Evolutionary conservation across 64 coral and sea anemone species (phyloP).

Genomic region (Porites lutea): DNA sequence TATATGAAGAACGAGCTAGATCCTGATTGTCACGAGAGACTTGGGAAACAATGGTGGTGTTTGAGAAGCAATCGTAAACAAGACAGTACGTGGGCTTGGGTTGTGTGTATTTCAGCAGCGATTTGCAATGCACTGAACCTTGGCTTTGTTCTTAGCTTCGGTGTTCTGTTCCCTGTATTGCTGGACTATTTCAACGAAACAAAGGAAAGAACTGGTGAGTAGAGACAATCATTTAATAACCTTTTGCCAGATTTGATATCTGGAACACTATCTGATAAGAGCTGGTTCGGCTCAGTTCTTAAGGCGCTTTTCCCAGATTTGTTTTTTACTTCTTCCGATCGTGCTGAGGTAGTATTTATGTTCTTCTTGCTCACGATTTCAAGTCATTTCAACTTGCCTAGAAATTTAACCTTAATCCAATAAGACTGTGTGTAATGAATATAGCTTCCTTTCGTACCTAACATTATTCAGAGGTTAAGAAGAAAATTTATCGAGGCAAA

Average conservation of each 20-base stretch:
- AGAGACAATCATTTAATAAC: neutral
- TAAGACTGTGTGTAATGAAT: neutral
- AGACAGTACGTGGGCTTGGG: conserved; percentile 66
- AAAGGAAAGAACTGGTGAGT: conserved; percentile 55
- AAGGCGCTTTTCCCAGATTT: no score
- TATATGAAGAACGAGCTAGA: neutral
- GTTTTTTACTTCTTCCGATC: no score
- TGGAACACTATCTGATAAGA: neutral
- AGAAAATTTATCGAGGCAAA: no score
- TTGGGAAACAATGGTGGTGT: neutral
- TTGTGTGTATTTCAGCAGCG: conserved; percentile 64
- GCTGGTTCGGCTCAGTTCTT: no score
- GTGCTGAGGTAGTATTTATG: no score
- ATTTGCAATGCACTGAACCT: conserved; percentile 4
- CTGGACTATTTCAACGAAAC: conserved; percentile 55
- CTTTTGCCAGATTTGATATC: neutral
- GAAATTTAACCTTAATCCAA: neutral
- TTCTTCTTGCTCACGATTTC: no score
- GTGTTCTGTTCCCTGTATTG: conserved; percentile 50
- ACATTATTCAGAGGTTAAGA: no score
- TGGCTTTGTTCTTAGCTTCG: conserved; percentile 40
- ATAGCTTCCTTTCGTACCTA: no score
- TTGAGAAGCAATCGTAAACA: conserved; percentile 23
- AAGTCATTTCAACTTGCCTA: no score
- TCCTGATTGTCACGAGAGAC: neutral